A percentile compares a stretch with the other conserved stretches of the same genome.
These are phyloP conservation scores for Tiaroga cobitis DNA, from an alignment of 2,797 vertebrate species.

Conservation along the genomic window DNA sequence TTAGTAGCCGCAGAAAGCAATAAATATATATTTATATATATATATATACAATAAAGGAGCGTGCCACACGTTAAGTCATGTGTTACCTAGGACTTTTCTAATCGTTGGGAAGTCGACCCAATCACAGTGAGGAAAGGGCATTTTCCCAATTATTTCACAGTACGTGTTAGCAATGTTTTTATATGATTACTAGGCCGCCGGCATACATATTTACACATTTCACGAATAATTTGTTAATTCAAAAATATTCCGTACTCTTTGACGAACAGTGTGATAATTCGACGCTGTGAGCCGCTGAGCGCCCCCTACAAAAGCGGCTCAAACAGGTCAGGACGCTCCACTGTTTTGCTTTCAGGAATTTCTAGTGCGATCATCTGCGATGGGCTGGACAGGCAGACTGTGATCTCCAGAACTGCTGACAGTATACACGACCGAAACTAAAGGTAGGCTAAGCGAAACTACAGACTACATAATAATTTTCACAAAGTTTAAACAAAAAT, in stretches of 20 bases:
- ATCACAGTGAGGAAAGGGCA: background rate
- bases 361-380: too few relatives aligned
- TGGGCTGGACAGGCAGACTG: background rate
- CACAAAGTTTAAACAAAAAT: background rate
- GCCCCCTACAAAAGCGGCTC: background rate
- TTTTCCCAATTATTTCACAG: background rate
- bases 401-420: background rate
- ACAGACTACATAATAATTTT: background rate
- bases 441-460: slow-evolving; percentile 21
- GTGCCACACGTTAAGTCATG: background rate
- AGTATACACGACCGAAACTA: background rate
- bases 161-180: background rate
- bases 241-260: background rate
- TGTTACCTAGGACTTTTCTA: background rate
- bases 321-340: background rate
- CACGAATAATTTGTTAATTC: background rate
- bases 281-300: background rate
- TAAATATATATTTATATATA: too few relatives aligned
- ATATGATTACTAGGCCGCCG: background rate
- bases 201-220: background rate
- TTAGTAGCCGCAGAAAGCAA: background rate
- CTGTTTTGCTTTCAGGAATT: background rate
- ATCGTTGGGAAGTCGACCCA: background rate
- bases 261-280: background rate
- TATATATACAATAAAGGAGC: background rate